These are phyloP conservation scores for Phyllostomus hastatus DNA, from an alignment of 2,113 vertebrate species.

Conservation along the genomic window DNA sequence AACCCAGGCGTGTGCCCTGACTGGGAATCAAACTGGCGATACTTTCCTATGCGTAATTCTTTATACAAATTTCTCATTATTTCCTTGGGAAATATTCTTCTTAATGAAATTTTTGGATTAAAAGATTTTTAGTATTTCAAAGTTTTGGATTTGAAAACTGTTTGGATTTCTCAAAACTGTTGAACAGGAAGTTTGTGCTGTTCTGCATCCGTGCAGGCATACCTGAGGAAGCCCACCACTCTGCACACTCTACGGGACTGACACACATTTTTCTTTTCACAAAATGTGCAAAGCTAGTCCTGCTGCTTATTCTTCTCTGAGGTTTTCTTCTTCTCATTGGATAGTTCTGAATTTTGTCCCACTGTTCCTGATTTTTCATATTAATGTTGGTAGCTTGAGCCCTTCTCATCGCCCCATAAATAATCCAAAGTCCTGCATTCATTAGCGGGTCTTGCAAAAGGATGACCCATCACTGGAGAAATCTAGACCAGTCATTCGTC, in stretches of 20 bases:
- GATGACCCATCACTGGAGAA: not conserved
- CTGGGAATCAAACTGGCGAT: too few species aligned
- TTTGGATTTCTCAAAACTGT: not conserved
- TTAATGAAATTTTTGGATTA: not conserved
- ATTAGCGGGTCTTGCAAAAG: not conserved
- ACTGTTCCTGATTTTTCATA: not conserved
- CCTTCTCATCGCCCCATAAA: not conserved
- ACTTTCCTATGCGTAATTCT: not conserved
- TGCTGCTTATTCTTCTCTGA: not conserved
- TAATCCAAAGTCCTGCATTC: not conserved
- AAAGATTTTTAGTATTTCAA: not conserved
- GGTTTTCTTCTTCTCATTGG: not conserved
- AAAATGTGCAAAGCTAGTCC: not conserved
- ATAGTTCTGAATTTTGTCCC: not conserved
- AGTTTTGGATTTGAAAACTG: not conserved
- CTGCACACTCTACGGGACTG: not conserved
- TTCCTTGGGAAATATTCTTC: constrained; percentile 7
- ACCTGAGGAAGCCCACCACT: not conserved
- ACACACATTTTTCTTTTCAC: not conserved
- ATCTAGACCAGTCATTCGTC: not conserved
- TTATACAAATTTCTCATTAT: not conserved
- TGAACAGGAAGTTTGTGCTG: not conserved
- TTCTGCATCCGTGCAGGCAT: not conserved
- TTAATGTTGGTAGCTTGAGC: not conserved
- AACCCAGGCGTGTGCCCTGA: too few species aligned